Evolutionary conservation across 1,140 invertebrate genomes (phyloP), one percentile per base, ranked within the genome.

Genomic region (Ditylenchus dipsaci): DNA sequence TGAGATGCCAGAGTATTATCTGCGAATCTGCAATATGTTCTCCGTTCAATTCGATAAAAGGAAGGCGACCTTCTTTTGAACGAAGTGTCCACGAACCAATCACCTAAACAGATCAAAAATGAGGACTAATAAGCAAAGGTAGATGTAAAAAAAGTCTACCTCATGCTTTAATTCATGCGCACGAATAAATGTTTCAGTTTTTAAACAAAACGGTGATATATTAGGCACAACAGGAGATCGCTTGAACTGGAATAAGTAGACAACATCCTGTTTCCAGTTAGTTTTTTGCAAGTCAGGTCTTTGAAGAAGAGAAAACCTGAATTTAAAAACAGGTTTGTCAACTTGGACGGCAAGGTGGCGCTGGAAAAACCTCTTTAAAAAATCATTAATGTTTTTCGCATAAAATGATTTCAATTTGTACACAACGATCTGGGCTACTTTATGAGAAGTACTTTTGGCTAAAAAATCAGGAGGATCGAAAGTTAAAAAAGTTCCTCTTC

Each of bases 171-270:
- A 87, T 74, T 89, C 90, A 76, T 90, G 89, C 75, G 93, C 87
- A 81, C 92, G 87, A 67, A 95, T 87, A 90, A 91, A 94, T 78
- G 91, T 93, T 86, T 95, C 92, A 69, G 93, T 90, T 88, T 94
- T 94, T 77, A 94, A 88, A 86, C 91, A 93, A 84, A 91, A 93
- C 17, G 91, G 90, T 67, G 91, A 93, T 67, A 92, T 85, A 43
- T 91, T 93, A 42, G 91, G 91, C 78, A 93, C 85, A 74, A 91
- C 86, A 63, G 91, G 90, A 5, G 76, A 67, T 82, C 92, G 88
- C 33, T 89, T 89, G 83, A 94, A 94, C 84, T 94, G 92, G 86
- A 92, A 94, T 76, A 95, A 86, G 87, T 95, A 95, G 67, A 94
- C 91, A 72, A 92, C 86, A 85, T 94, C 91, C 86, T 92, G 91